Conservation (phyloP, 2,797 vertebrate genomes). For the Martes flavigula region DNA sequence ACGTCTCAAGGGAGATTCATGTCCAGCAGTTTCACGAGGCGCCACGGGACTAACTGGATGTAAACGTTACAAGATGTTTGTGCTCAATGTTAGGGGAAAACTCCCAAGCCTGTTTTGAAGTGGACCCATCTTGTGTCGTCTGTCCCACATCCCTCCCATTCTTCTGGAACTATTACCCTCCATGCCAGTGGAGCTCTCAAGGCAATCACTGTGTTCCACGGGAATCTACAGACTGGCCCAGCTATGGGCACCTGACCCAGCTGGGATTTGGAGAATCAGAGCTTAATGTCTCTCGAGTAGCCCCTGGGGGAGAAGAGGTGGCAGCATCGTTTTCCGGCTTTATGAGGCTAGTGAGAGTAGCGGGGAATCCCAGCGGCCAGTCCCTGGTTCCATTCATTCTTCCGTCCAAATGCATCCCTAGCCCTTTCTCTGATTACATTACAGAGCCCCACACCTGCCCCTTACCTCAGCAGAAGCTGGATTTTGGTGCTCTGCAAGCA, state of each 20-base stretch:
- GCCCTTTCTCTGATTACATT: neutral
- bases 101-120: neutral
- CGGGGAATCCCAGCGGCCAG: neutral
- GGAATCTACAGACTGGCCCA: neutral
- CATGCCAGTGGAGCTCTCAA: neutral
- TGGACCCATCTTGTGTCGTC: neutral
- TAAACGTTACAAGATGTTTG: too few relatives aligned
- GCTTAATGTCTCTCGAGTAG: fast-evolving
- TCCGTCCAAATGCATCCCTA: too few relatives aligned
- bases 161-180: neutral
- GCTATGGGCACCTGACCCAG: neutral
- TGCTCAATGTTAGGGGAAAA: neutral
- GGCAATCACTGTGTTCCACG: neutral
- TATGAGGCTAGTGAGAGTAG: neutral
- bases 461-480: neutral
- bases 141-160: neutral
- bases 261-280: neutral
- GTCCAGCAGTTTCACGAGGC: neutral
- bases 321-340: neutral
- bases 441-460: neutral
- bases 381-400: neutral
- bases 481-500: neutral
- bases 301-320: neutral
- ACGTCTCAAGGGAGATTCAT: neutral
- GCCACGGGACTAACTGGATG: neutral